phyloP scores from a whole-genome alignment of 2,888 invertebrate species.

The Vandiemenella viatica region DNA sequence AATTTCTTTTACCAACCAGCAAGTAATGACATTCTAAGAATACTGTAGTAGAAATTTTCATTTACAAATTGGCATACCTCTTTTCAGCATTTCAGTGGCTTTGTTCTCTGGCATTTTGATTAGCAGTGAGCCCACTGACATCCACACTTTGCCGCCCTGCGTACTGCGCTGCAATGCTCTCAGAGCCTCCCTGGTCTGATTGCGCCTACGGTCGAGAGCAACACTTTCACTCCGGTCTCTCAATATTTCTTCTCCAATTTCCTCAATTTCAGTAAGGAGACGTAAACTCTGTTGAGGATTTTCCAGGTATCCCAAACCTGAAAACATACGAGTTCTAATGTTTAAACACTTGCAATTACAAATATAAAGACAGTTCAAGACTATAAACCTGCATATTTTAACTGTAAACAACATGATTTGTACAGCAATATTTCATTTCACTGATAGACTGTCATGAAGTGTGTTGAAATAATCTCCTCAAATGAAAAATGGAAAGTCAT shows the following conservation, averaged over 20 bases:
- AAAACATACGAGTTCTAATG: not conserved
- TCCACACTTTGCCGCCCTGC: slow-evolving; percentile 45
- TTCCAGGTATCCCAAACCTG: slow-evolving; percentile 22
- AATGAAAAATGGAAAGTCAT: too few species aligned
- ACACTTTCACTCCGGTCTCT: slow-evolving; percentile 49
- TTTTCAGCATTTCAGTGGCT: slow-evolving; percentile 41
- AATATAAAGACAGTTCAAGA: not conserved
- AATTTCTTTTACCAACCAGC: too few species aligned
- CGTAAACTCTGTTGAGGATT: slow-evolving; percentile 38
- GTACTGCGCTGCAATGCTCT: slow-evolving; percentile 37
- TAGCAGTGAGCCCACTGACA: slow-evolving; percentile 56
- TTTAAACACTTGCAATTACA: not conserved
- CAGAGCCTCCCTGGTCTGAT: slow-evolving; percentile 63
- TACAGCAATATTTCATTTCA: too few species aligned
- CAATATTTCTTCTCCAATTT: slow-evolving; percentile 52
- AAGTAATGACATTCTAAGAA: too few species aligned
- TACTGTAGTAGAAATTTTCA: too few species aligned
- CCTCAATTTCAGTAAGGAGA: slow-evolving; percentile 46
- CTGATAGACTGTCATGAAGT: too few species aligned
- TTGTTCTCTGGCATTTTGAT: slow-evolving; percentile 44
- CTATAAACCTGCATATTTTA: too few species aligned
- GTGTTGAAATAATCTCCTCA: too few species aligned
- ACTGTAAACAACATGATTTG: not conserved
- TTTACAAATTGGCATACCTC: slow-evolving; percentile 35
- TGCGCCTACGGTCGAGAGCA: slow-evolving; percentile 50